A percentile compares a stretch with the other conserved stretches of the same genome.
Evolutionary conservation across 2,888 invertebrate species (phyloP).

Genomic region (Lysandra bellargus): DNA sequence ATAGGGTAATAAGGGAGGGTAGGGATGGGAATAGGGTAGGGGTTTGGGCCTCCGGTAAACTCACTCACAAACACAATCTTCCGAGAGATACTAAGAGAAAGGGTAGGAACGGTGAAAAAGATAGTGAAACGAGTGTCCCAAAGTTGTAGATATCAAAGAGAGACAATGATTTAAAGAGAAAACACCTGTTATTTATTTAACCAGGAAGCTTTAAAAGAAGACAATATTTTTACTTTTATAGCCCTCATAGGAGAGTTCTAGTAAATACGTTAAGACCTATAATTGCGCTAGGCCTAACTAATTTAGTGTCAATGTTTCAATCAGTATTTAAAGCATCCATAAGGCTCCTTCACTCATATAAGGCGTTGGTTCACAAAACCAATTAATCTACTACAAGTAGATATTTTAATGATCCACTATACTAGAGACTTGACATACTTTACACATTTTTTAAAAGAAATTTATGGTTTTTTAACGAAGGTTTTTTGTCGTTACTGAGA

Average conservation of each 20-base stretch:
- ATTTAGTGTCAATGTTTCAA: neutral
- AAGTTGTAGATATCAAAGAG: too few relatives aligned
- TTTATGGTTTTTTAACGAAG: constrained; percentile 7
- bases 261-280: neutral
- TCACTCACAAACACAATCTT: too few relatives aligned
- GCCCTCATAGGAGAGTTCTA: neutral
- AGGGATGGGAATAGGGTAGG: too few relatives aligned
- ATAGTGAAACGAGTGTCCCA: too few relatives aligned
- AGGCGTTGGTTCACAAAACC: neutral
- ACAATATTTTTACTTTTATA: too few relatives aligned
- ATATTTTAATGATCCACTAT: constrained; percentile 20
- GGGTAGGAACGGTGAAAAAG: too few relatives aligned
- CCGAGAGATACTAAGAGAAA: too few relatives aligned
- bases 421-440: constrained; percentile 22
- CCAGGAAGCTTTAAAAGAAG: too few relatives aligned
- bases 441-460: neutral
- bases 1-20: too few relatives aligned
- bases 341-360: neutral
- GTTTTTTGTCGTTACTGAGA: neutral
- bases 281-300: neutral
- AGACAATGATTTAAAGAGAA: too few relatives aligned
- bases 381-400: neutral
- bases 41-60: too few relatives aligned
- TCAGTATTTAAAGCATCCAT: neutral
- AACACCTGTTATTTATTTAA: too few relatives aligned